Evolutionary conservation across 2,888 invertebrate genomes (phyloP).

Genomic region (Xylota segnis): DNA sequence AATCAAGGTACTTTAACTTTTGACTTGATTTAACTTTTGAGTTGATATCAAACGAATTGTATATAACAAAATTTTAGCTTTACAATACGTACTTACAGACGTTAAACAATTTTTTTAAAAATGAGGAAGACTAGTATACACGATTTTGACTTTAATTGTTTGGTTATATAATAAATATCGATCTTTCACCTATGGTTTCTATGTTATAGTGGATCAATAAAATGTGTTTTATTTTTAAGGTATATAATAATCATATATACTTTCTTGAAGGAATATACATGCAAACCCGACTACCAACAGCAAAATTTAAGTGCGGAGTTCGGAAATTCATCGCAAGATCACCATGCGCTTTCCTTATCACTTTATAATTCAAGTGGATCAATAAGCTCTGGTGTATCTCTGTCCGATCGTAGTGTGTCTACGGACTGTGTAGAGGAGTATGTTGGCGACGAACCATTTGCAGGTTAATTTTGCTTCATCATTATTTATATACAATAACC

Average conservation of each 20-base stretch:
- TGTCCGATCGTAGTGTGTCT: slow-evolving; percentile 90
- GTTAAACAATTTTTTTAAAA: too few relatives aligned
- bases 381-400: slow-evolving; percentile 89
- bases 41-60: too few relatives aligned
- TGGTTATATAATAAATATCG: too few relatives aligned
- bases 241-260: not conserved
- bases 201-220: not conserved
- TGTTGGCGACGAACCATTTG: slow-evolving; percentile 94
- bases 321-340: slow-evolving; percentile 79
- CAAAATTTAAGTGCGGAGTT: slow-evolving; percentile 84
- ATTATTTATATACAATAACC: not conserved
- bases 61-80: too few relatives aligned
- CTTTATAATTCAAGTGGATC: slow-evolving; percentile 85
- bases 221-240: not conserved
- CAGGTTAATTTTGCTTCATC: slow-evolving; percentile 86
- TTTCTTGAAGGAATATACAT: slow-evolving; percentile 89
- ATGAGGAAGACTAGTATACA: too few relatives aligned
- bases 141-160: too few relatives aligned
- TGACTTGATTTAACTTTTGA: too few relatives aligned
- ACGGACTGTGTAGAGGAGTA: slow-evolving; percentile 94
- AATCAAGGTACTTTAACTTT: too few relatives aligned
- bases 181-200: not conserved
- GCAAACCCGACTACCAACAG: slow-evolving; percentile 89
- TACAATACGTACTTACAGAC: too few relatives aligned
- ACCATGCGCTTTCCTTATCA: slow-evolving; percentile 31